These are phyloP conservation scores for Orchesella cincta DNA, from an alignment of 1,140 invertebrate species.

Conservation along the genomic window DNA sequence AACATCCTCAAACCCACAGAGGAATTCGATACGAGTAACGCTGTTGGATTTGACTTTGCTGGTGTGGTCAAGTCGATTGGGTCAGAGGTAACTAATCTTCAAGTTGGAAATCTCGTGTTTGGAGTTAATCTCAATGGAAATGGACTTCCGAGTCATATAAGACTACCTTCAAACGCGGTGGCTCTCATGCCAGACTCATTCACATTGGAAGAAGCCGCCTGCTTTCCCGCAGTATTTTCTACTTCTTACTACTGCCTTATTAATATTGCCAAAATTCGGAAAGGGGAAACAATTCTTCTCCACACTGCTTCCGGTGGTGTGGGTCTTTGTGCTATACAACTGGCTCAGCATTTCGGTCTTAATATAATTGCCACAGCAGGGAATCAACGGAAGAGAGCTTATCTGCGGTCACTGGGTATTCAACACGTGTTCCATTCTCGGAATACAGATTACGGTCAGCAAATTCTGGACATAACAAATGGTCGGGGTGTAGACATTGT, in stretches of 20 bases:
- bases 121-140: not conserved
- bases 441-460: too few species aligned
- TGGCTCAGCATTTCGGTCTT: too few species aligned
- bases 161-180: not conserved
- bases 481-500: too few species aligned
- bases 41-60: not conserved
- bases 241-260: conserved; percentile 1
- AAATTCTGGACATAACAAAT: too few species aligned
- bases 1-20: not conserved
- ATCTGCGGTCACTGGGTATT: too few species aligned
- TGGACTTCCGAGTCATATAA: conserved; percentile 14
- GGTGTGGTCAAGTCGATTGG: not conserved
- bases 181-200: not conserved
- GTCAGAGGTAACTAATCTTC: not conserved
- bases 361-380: too few species aligned
- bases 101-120: conserved; percentile 7
- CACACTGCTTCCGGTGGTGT: conserved; percentile 15
- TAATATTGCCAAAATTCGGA: not conserved
- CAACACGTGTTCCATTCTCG: too few species aligned
- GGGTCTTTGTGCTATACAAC: not conserved
- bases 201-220: not conserved
- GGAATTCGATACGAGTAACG: not conserved
- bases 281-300: not conserved
- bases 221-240: not conserved
- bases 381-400: too few species aligned